Percentiles rank a stretch among this genome's conserved stretches.
Evolutionary conservation across 2,888 invertebrate genomes (phyloP).

Genomic region (Galerucella calmariensis): DNA sequence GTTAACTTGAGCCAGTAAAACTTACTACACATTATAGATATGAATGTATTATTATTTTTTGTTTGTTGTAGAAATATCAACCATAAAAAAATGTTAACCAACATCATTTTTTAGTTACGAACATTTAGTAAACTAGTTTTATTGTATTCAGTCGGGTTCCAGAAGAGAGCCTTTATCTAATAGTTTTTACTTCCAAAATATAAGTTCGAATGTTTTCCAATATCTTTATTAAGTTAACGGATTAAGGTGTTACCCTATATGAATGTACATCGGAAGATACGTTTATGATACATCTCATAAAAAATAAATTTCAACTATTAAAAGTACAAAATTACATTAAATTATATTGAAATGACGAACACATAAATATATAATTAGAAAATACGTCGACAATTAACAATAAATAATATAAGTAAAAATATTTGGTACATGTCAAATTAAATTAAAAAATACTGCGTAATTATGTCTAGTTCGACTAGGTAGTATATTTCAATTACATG

Average conservation of each 20-base stretch:
- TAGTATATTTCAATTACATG: constrained; percentile 33
- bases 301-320: constrained; percentile 10
- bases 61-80: too few relatives aligned
- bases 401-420: constrained; percentile 40
- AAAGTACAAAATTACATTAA: not conserved
- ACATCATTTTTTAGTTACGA: too few relatives aligned
- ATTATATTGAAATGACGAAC: constrained; percentile 21
- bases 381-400: constrained; percentile 34
- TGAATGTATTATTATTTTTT: too few relatives aligned
- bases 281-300: constrained; percentile 41
- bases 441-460: constrained; percentile 38
- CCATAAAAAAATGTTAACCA: too few relatives aligned
- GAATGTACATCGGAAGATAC: constrained; percentile 31
- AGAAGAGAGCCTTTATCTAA: too few relatives aligned
- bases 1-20: too few relatives aligned
- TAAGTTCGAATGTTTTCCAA: not conserved
- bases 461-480: constrained; percentile 37
- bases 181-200: constrained; percentile 10
- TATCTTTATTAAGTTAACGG: not conserved
- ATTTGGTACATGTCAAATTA: constrained; percentile 38
- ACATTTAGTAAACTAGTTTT: too few relatives aligned
- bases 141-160: too few relatives aligned
- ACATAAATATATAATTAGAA: constrained; percentile 30
- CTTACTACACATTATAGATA: too few relatives aligned
- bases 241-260: not conserved